Evolutionary conservation across 2,797 vertebrate species (phyloP), one percentile per base, ranked within the genome.

Genomic region (Trematomus bernacchii): DNA sequence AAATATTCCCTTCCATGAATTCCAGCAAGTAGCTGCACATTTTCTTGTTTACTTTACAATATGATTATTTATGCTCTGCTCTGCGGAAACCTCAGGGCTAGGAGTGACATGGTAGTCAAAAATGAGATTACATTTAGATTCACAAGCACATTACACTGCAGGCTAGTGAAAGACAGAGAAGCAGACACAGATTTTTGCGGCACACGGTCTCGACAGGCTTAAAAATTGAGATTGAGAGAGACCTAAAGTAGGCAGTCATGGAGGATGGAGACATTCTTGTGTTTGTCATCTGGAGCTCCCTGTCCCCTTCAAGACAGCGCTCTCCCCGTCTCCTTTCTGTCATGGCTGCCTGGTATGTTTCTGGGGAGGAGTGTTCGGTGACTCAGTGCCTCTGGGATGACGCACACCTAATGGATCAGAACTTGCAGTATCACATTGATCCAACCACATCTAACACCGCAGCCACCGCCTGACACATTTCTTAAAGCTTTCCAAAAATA

Each of bases 311-410:
- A 19, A 79, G 80, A 79, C 82, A 27, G 37, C 54, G 0, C 65
- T 73, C 60, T 47, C 69, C 78, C 52, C 0, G 59, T 80, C 78
- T 85, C 66, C 37, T 83, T 63, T 51, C 54, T 81, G 79, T 86
- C 77, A 67, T 62, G 75, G 70, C 79, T 51, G 76, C 75, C 76
- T 53, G 52, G 42, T 80, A 15, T 60, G 73, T 67, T 73, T 64
- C 73, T 5, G 3, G 79, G 52, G 77, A 74, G 76, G 54, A 77
- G 62, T 18, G 68, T 46, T 59, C 80, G 64, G 72, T 90, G 90
- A 92, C 87, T 92, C 87, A 86, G 78, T 85, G 76, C 50, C 82
- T 84, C 65, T 54, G 42, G 79, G 71, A 85, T 90, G 89, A 92
- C 71, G 86, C 85, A 89, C 76, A 85, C 70, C 80, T 84, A 83